Percentiles rank a stretch among this genome's conserved stretches.
These are phyloP conservation scores for Campopleginae sp. DNA, from an alignment of 2,888 invertebrate species.

Conservation along the genomic window DNA sequence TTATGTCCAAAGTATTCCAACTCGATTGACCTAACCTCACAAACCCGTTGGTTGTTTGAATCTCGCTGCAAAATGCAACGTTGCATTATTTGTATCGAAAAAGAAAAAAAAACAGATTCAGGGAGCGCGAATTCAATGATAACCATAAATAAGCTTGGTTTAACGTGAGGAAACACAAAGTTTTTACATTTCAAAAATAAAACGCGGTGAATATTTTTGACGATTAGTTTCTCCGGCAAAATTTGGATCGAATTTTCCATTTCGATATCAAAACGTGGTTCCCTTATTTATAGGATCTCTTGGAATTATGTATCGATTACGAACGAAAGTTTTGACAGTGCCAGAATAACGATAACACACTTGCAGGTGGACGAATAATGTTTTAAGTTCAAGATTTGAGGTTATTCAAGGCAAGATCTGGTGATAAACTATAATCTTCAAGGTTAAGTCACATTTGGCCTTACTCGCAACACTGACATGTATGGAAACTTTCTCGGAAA, in stretches of 20 bases:
- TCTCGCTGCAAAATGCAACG: neutral
- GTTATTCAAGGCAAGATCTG: neutral
- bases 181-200: neutral
- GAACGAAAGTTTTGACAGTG: neutral
- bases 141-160: neutral
- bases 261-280: neutral
- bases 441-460: conserved; percentile 6
- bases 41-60: neutral
- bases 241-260: neutral
- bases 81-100: conserved; percentile 2
- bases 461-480: neutral
- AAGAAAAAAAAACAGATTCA: neutral
- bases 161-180: neutral
- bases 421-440: neutral
- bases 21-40: neutral
- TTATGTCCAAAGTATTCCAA: neutral
- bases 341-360: neutral
- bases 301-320: neutral
- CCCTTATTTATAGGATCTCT: neutral
- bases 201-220: neutral
- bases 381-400: neutral
- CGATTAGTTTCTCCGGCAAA: neutral
- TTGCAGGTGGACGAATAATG: neutral
- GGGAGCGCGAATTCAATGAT: neutral
- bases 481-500: neutral